These are phyloP conservation scores for Cristatella mucedo DNA, from an alignment of 2,888 invertebrate genomes.

Conservation along the genomic window DNA sequence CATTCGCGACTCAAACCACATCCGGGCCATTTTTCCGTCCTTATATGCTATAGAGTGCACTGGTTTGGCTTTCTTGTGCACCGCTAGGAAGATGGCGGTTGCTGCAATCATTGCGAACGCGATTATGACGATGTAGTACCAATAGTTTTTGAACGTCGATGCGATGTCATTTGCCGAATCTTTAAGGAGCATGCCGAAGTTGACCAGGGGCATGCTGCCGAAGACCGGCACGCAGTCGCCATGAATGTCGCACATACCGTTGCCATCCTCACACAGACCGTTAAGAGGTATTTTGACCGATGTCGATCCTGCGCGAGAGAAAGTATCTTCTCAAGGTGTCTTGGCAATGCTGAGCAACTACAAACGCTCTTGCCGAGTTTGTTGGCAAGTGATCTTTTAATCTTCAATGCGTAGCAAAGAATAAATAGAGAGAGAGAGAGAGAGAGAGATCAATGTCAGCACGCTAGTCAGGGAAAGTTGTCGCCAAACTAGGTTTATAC, in stretches of 20 bases:
- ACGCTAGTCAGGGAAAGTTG: too few species aligned
- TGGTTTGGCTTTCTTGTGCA: conserved; percentile 13
- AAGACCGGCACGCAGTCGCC: not conserved
- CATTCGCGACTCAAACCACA: conserved; percentile 14
- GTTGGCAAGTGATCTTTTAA: too few species aligned
- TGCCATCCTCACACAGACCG: conserved; percentile 1
- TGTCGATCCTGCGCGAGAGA: too few species aligned
- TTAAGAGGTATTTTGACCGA: not conserved
- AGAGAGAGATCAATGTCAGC: too few species aligned
- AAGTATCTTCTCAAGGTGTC: too few species aligned
- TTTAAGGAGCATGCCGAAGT: not conserved
- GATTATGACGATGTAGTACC: not conserved
- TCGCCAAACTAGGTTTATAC: too few species aligned
- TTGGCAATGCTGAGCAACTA: too few species aligned
- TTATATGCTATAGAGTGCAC: conserved; percentile 16
- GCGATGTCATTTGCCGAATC: not conserved
- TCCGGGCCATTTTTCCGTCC: conserved; percentile 16
- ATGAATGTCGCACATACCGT: not conserved
- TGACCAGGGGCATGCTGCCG: not conserved
- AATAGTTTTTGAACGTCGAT: not conserved
- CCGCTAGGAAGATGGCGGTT: conserved; percentile 14
- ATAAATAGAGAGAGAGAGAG: too few species aligned
- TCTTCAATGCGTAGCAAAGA: too few species aligned
- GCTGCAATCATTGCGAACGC: not conserved
- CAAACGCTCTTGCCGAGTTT: too few species aligned